These are phyloP conservation scores for Urocitellus parryii DNA, from an alignment of 2,113 vertebrate species.

Conservation along the genomic window DNA sequence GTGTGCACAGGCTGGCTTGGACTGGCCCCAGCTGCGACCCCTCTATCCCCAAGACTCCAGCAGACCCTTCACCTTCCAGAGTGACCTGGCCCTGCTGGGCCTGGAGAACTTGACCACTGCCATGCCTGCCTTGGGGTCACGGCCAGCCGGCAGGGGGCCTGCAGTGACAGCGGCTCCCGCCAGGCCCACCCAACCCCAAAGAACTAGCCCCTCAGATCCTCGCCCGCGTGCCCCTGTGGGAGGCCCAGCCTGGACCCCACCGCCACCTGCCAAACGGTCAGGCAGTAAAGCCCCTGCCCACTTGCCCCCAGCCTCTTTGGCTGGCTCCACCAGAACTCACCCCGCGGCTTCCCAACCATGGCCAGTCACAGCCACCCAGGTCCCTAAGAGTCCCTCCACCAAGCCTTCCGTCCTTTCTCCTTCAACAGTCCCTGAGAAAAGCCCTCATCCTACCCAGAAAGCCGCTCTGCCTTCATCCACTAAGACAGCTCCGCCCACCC, in stretches of 20 bases:
- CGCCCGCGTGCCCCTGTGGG: neutral
- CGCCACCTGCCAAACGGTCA: neutral
- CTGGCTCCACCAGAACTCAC: neutral
- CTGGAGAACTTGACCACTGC: slow-evolving; percentile 86
- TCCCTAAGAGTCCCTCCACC: slow-evolving; percentile 51
- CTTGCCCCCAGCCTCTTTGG: slow-evolving; percentile 60
- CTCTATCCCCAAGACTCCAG: slow-evolving; percentile 89
- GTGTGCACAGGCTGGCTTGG: slow-evolving; percentile 94
- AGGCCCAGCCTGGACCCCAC: neutral
- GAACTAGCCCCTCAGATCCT: neutral
- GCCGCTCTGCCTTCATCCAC: neutral
- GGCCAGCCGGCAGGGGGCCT: slow-evolving; percentile 47
- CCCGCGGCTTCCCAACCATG: slow-evolving; percentile 35
- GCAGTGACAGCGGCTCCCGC: neutral
- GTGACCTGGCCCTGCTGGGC: slow-evolving; percentile 61
- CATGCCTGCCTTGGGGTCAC: slow-evolving; percentile 7
- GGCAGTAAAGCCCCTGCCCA: neutral
- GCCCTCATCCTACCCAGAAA: neutral
- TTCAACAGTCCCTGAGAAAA: neutral
- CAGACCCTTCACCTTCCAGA: slow-evolving; percentile 83
- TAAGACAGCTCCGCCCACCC: neutral
- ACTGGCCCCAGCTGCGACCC: slow-evolving; percentile 90
- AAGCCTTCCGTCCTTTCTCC: slow-evolving; percentile 60
- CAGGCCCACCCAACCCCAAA: neutral
- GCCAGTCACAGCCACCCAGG: slow-evolving; percentile 60